Conservation (phyloP, 2,797 vertebrate genomes). For the Falco columbarius region DNA sequence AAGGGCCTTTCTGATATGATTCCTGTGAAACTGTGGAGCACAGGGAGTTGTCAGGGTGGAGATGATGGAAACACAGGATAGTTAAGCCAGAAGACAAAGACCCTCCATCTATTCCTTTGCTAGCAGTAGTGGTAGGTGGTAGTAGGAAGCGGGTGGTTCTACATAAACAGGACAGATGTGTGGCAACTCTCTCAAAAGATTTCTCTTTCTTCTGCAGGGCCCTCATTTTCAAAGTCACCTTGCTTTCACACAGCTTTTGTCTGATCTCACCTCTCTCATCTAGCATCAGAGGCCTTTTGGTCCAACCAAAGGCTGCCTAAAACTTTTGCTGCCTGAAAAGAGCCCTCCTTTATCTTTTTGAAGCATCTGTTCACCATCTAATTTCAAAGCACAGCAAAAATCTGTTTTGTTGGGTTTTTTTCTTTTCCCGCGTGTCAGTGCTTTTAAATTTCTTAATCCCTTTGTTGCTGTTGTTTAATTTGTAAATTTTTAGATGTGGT, state of each 20-base stretch:
- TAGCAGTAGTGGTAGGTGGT: neutral
- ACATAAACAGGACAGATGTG: neutral
- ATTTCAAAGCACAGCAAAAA: conserved; percentile 51
- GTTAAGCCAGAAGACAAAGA: neutral
- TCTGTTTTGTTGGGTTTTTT: neutral
- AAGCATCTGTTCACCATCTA: conserved; percentile 34
- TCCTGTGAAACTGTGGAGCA: neutral
- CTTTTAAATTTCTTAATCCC: conserved; percentile 4
- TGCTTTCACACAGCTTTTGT: neutral
- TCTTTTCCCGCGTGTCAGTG: neutral
- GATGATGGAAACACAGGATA: neutral
- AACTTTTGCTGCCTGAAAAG: conserved; percentile 9
- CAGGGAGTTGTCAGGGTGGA: neutral
- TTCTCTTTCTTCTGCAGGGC: neutral
- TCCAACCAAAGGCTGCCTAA: conserved; percentile 7
- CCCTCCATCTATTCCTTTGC: neutral
- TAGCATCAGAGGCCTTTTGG: conserved; percentile 29
- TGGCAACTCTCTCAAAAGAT: neutral
- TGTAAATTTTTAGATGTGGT: conserved; percentile 57
- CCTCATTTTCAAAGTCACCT: conserved; percentile 9
- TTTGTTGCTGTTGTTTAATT: conserved; percentile 60
- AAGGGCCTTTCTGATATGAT: neutral
- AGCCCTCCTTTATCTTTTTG: conserved; percentile 24
- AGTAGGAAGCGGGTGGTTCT: neutral
- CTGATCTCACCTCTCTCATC: conserved; percentile 45